Evolutionary conservation across 2,888 invertebrate genomes (phyloP).

Genomic region (Tuberolachnus salignus): DNA sequence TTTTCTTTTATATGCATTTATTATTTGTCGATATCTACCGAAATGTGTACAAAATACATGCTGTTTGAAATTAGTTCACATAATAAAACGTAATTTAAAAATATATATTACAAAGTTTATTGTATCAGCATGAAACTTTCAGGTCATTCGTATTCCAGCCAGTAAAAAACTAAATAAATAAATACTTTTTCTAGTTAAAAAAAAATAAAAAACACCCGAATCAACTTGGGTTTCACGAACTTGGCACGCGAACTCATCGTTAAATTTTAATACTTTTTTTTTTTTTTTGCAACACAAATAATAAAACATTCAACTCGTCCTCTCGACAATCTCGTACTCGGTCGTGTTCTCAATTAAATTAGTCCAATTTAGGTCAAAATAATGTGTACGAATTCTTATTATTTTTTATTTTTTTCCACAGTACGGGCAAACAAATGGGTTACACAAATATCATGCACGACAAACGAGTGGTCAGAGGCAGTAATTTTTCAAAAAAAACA

Average conservation of each 20-base stretch:
- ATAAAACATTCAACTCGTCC: slow-evolving; percentile 44
- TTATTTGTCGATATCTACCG: neutral
- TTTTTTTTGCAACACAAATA: neutral
- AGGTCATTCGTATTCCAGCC: too few relatives aligned
- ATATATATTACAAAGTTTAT: too few relatives aligned
- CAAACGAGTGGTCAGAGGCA: slow-evolving; percentile 82
- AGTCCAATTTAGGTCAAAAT: slow-evolving; percentile 34
- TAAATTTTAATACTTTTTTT: slow-evolving; percentile 43
- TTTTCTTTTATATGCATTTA: too few relatives aligned
- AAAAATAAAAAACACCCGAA: slow-evolving; percentile 32
- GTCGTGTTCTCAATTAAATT: slow-evolving; percentile 5
- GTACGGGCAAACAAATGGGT: slow-evolving; percentile 62
- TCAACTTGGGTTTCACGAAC: slow-evolving; percentile 8
- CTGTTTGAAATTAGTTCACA: neutral
- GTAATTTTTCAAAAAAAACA: slow-evolving; percentile 71
- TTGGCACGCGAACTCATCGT: slow-evolving; percentile 35
- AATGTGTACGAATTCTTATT: neutral
- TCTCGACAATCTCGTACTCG: slow-evolving; percentile 22
- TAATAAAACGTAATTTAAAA: neutral
- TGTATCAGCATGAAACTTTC: too few relatives aligned
- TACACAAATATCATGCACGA: slow-evolving; percentile 91
- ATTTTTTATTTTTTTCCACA: slow-evolving; percentile 2
- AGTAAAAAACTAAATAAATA: too few relatives aligned
- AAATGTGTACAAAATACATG: neutral
- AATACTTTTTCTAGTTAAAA: slow-evolving; percentile 25